Conservation (phyloP, 2,797 vertebrate species). For the Saxicola maurus region DNA sequence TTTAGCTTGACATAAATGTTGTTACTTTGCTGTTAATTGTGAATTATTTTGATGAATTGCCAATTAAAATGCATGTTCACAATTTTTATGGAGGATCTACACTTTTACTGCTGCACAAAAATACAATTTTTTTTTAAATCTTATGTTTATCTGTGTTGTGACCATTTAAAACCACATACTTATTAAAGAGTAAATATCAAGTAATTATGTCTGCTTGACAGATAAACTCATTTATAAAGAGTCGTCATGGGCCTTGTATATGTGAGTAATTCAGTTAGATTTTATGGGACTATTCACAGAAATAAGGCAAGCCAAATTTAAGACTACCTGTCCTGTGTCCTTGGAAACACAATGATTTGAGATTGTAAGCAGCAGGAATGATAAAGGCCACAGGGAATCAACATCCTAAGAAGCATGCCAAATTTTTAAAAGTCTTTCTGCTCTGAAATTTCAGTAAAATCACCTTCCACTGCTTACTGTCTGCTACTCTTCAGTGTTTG, state of each 20-base stretch:
- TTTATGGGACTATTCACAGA: neutral
- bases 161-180: neutral
- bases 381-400: neutral
- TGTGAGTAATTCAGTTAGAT: neutral
- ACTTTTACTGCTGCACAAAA: neutral
- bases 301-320: neutral
- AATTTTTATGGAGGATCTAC: slow-evolving; percentile 4
- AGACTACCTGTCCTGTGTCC: neutral
- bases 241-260: neutral
- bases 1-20: slow-evolving; percentile 43
- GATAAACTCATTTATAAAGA: neutral
- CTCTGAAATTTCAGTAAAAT: neutral
- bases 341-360: neutral
- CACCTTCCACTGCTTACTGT: neutral
- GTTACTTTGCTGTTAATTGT: slow-evolving; percentile 20
- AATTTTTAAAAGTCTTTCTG: neutral
- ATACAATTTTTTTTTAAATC: neutral
- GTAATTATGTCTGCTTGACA: slow-evolving; percentile 28
- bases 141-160: slow-evolving; percentile 2
- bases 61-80: slow-evolving; percentile 16
- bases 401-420: neutral
- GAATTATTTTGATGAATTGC: slow-evolving; percentile 53
- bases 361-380: neutral
- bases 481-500: neutral
- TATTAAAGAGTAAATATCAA: slow-evolving; percentile 17